Conservation (phyloP, 2,113 vertebrate species). For the Candoia aspera region DNA sequence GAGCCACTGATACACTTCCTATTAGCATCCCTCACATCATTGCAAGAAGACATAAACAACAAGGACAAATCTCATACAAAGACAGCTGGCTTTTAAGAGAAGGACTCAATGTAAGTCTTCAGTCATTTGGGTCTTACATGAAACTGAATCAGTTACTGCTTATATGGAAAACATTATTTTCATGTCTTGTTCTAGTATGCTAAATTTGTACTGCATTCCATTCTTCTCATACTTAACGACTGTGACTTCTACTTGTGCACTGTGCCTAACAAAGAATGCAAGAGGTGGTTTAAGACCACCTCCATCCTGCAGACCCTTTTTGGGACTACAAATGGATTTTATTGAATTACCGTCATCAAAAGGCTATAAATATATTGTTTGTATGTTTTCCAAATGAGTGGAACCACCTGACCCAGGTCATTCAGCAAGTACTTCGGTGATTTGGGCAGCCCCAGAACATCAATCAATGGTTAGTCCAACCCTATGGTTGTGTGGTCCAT, state of each 20-base stretch:
- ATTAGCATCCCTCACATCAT: slow-evolving; percentile 87
- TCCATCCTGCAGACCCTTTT: not conserved
- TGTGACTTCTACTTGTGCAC: not conserved
- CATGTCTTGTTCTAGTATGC: not conserved
- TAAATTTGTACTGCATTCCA: not conserved
- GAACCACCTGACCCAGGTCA: not conserved
- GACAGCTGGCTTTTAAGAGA: slow-evolving; percentile 90
- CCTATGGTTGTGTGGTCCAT: not conserved
- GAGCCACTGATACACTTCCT: slow-evolving; percentile 92
- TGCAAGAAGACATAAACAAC: slow-evolving; percentile 88
- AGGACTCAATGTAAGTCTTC: slow-evolving; percentile 85
- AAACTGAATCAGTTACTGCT: not conserved
- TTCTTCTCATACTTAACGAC: not conserved
- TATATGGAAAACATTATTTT: not conserved
- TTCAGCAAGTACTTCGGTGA: not conserved
- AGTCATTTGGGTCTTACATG: rapidly evolving
- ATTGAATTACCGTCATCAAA: not conserved
- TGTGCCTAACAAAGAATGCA: not conserved
- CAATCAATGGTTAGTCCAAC: not conserved
- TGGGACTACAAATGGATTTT: not conserved
- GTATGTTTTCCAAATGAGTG: not conserved
- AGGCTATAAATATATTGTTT: not conserved
- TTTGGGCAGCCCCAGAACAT: not conserved
- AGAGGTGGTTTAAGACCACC: not conserved
- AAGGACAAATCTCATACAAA: slow-evolving; percentile 81